phyloP scores from a whole-genome alignment of 2,888 invertebrate species.

The Morpho achilles region DNA sequence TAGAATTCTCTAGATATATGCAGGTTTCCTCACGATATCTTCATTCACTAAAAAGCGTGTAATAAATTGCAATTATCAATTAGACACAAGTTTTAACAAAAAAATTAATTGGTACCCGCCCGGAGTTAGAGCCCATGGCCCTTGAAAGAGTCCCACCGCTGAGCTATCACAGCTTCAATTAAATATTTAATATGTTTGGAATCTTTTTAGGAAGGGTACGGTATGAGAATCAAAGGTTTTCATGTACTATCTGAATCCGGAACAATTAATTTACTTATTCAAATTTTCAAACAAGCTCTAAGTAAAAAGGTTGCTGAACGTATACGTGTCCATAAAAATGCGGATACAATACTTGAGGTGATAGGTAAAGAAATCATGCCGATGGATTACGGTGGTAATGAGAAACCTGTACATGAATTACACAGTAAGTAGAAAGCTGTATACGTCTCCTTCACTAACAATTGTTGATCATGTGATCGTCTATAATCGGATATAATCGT shows the following conservation, averaged over 20 bases:
- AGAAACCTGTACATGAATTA: constrained; percentile 26
- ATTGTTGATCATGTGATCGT: too few species aligned
- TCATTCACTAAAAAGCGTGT: too few species aligned
- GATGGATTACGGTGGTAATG: constrained; percentile 42
- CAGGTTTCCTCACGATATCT: too few species aligned
- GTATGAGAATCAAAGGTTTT: constrained; percentile 44
- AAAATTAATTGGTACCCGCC: too few species aligned
- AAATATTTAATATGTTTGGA: background rate
- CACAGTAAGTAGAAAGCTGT: constrained; percentile 6
- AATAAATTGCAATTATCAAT: too few species aligned
- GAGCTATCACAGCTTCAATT: too few species aligned
- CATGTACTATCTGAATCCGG: constrained; percentile 46
- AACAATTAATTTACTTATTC: constrained; percentile 37
- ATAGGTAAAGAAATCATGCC: constrained; percentile 40
- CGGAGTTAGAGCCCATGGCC: too few species aligned
- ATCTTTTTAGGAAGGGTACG: constrained; percentile 41
- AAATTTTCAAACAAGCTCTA: constrained; percentile 42
- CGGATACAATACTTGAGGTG: constrained; percentile 35
- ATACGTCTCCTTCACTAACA: background rate
- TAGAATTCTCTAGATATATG: too few species aligned
- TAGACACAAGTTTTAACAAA: too few species aligned
- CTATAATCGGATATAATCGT: too few species aligned
- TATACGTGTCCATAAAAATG: constrained; percentile 38
- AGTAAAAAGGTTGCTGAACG: constrained; percentile 43
- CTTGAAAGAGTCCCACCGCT: too few species aligned